phyloP scores from a whole-genome alignment of 1,140 invertebrate species.

The Charaxes varanes region DNA sequence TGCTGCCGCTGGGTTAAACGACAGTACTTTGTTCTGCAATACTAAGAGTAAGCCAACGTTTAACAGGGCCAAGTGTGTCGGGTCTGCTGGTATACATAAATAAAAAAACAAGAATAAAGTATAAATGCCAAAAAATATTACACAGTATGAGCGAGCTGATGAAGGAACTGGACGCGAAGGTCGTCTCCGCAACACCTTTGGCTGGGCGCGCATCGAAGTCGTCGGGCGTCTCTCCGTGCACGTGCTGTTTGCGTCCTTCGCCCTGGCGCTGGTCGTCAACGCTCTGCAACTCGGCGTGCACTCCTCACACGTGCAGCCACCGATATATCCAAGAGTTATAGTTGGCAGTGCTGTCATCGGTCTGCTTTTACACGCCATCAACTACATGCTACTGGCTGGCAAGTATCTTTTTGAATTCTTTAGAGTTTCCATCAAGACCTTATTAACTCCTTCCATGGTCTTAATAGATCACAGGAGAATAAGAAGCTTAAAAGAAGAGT shows the following conservation, averaged over 20 bases:
- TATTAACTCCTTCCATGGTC: too few species aligned
- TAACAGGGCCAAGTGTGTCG: too few species aligned
- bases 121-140: too few species aligned
- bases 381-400: constrained; percentile 58
- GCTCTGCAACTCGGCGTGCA: constrained; percentile 86
- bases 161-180: constrained; percentile 73
- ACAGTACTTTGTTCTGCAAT: too few species aligned
- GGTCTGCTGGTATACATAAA: too few species aligned
- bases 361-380: constrained; percentile 50
- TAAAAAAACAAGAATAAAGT: too few species aligned
- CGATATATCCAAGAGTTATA: constrained; percentile 78
- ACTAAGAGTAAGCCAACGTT: too few species aligned
- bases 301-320: constrained; percentile 77
- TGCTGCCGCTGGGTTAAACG: too few species aligned
- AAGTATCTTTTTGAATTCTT: constrained; percentile 10
- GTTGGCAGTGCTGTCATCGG: constrained; percentile 71
- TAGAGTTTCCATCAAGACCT: too few species aligned
- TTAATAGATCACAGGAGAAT: too few species aligned
- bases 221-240: constrained; percentile 87
- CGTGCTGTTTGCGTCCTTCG: constrained; percentile 88
- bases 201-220: constrained; percentile 92
- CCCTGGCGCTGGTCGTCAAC: constrained; percentile 88
- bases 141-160: constrained; percentile 57
- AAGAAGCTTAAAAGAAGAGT: too few species aligned
- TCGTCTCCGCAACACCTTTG: constrained; percentile 90